phyloP scores from a whole-genome alignment of 2,797 vertebrate genomes.

The Sandelia bainsii region DNA sequence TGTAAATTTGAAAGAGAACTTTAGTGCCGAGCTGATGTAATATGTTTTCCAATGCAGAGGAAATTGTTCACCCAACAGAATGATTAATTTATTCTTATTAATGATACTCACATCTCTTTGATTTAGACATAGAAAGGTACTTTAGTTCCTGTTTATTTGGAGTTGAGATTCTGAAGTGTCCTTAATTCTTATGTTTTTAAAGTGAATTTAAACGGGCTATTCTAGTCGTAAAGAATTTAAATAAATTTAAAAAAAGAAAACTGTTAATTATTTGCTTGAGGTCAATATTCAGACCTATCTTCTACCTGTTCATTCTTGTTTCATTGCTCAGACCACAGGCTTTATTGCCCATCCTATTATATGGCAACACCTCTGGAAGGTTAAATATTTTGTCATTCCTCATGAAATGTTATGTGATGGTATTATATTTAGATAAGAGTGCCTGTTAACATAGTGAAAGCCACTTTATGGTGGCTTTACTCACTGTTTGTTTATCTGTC shows the following conservation, averaged over 20 bases:
- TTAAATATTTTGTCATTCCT: slow-evolving; percentile 70
- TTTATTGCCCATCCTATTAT: slow-evolving; percentile 59
- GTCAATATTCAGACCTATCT: slow-evolving; percentile 10
- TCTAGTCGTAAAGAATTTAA: not conserved
- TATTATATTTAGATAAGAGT: slow-evolving; percentile 66
- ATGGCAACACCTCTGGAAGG: slow-evolving; percentile 55
- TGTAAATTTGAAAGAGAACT: slow-evolving; percentile 30
- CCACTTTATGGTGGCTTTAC: slow-evolving; percentile 58
- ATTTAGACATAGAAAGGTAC: slow-evolving; percentile 43
- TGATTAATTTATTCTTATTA: slow-evolving; percentile 73
- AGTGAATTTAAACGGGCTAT: not conserved
- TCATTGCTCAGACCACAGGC: slow-evolving; percentile 19
- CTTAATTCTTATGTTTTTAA: not conserved
- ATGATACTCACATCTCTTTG: slow-evolving; percentile 66
- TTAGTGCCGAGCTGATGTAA: slow-evolving; percentile 22
- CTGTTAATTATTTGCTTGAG: slow-evolving; percentile 34
- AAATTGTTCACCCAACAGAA: slow-evolving; percentile 32
- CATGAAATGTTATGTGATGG: slow-evolving; percentile 65
- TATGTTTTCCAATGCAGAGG: slow-evolving; percentile 27
- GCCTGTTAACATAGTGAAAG: slow-evolving; percentile 65
- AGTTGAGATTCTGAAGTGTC: not conserved
- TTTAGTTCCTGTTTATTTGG: slow-evolving; percentile 1
- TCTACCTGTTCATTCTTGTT: slow-evolving; percentile 40
- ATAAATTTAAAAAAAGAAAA: slow-evolving; percentile 12
- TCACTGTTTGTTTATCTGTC: slow-evolving; percentile 63